phyloP scores from a whole-genome alignment of 2,113 vertebrate genomes.

The Zosterops borbonicus region DNA sequence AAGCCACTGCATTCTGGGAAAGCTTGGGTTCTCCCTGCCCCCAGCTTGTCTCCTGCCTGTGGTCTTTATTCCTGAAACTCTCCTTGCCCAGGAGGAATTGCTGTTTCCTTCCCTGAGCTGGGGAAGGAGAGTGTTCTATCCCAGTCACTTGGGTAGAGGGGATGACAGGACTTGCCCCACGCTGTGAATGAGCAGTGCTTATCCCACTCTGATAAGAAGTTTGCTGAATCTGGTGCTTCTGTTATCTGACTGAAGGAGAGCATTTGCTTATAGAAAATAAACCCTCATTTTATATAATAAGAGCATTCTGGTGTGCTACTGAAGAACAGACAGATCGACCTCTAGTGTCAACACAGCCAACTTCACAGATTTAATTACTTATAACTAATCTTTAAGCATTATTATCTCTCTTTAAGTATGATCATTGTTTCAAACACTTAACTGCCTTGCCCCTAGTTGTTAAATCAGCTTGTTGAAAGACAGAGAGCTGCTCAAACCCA shows the following conservation, averaged over 20 bases:
- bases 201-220: not conserved
- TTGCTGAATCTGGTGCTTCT: not conserved
- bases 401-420: not conserved
- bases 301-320: not conserved
- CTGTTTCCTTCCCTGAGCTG: not conserved
- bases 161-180: not conserved
- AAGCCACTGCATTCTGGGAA: not conserved
- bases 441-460: not conserved
- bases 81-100: not conserved
- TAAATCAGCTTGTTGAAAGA: not conserved
- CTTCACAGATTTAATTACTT: not conserved
- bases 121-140: not conserved
- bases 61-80: not conserved
- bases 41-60: not conserved
- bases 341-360: slow-evolving; percentile 2
- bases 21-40: not conserved
- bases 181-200: not conserved
- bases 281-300: not conserved
- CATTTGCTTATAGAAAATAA: not conserved
- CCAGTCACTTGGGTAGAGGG: not conserved
- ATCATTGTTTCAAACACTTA: not conserved
- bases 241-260: not conserved
- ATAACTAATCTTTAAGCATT: not conserved
- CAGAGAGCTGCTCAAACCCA: not conserved
- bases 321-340: not conserved